Evolutionary conservation across 2,113 vertebrate species (phyloP).

Genomic region (Nicator chloris): DNA sequence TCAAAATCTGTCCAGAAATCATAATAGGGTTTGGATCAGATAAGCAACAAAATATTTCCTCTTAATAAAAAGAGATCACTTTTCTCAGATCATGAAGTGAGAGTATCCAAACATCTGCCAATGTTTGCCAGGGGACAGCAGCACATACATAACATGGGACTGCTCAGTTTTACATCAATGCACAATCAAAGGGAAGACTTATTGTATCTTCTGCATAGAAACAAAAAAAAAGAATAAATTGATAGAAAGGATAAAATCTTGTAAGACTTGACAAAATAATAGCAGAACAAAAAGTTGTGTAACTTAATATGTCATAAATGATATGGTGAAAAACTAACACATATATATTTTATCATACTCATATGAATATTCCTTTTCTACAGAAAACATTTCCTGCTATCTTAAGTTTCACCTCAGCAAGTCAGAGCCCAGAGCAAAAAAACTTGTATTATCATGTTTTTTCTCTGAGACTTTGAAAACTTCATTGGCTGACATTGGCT

Average conservation of each 20-base stretch:
- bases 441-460: not conserved
- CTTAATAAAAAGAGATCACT: not conserved
- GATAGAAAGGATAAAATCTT: not conserved
- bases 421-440: not conserved
- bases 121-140: not conserved
- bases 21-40: not conserved
- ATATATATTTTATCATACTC: not conserved
- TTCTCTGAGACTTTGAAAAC: not conserved
- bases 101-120: not conserved
- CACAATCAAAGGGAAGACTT: not conserved
- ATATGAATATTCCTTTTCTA: not conserved
- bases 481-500: not conserved
- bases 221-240: not conserved
- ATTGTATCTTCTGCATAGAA: not conserved
- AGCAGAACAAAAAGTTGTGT: not conserved
- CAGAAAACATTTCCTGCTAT: not conserved
- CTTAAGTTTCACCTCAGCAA: not conserved
- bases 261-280: not conserved
- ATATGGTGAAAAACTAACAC: not conserved
- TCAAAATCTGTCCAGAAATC: not conserved
- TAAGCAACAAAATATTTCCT: not conserved
- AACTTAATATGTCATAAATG: not conserved
- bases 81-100: not conserved
- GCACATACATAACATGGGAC: not conserved
- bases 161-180: not conserved